Evolutionary conservation across 92 coral and sea anemone species (phyloP), one percentile per base, ranked within the genome.

Genomic region (Anthopleura xanthogrammica): DNA sequence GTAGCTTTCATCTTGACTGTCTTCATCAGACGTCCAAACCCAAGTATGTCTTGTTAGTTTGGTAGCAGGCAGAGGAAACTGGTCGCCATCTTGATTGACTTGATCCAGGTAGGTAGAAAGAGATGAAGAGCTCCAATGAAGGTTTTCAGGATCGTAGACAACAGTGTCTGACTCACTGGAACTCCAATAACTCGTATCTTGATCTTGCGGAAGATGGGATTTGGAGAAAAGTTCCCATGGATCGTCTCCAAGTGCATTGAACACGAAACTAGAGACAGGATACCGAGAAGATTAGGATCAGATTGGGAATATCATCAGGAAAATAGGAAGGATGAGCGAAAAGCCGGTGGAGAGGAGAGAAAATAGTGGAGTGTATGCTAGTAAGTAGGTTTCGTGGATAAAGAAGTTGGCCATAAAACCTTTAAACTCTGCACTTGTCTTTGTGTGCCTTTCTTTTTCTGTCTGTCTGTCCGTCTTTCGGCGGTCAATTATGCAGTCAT

Each of bases 21-120:
- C 74, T 29, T 68, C 74, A 68, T 68, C 74, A 68, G 74, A 68
- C 74, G 74, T 68, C 74, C 74, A 68, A 68, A 68, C 46, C 74
- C 74, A 68, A 36, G 74, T 68, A 68, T 68, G 42, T 68, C 42
- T 9, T 68, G 41, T 68, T 23, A 16, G 74, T 68, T 68, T 68
- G 41, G 14, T 29, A 5, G 41, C 43, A 54, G 58, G 17, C 41
- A 2, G 74, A 68, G 19, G 3, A 54, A 54, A 11, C 58, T 14
- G 74, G 42, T 6, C 11, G 41, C 42, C 74, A 23, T 68, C 74
- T 68, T 68, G 29, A 12, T 36, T 68, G 6, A 23, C 74, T 13
- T 36, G 17, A 23, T 68, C 46, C 74, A 68, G 42, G 42, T 68
- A 68, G 41, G 41, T 36, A 36, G 74, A 68, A 24, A 68, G 42